Percentiles rank a stretch among this genome's conserved stretches.
These are phyloP conservation scores for Manis crassicaudata DNA, from an alignment of 2,797 vertebrate genomes.

Conservation along the genomic window DNA sequence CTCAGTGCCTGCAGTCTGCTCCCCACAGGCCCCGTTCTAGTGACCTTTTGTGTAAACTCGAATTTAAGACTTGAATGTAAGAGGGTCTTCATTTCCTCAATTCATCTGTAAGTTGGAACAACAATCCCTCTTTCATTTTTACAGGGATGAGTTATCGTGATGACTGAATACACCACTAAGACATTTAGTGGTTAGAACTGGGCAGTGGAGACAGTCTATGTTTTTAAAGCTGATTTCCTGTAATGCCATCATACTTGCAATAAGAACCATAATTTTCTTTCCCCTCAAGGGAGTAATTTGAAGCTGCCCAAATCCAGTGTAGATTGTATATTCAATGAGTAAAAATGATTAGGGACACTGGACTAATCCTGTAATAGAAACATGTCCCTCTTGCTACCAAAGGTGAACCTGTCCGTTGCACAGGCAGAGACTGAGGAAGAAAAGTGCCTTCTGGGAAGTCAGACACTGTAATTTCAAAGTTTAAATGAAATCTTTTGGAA, in stretches of 20 bases:
- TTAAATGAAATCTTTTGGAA: conserved; percentile 28
- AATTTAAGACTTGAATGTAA: neutral
- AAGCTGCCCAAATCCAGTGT: neutral
- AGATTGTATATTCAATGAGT: conserved; percentile 2
- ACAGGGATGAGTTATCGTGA: neutral
- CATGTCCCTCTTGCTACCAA: neutral
- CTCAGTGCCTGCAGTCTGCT: neutral
- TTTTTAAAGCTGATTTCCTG: neutral
- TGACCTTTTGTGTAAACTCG: neutral
- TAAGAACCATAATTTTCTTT: neutral
- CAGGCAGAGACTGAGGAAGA: neutral
- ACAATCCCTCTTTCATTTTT: neutral
- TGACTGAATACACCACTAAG: neutral
- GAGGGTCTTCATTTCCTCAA: neutral
- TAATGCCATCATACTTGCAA: neutral
- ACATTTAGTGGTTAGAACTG: neutral
- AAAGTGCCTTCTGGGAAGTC: neutral
- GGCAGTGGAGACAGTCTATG: neutral
- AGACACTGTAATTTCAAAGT: neutral
- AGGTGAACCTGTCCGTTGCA: neutral
- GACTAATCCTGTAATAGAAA: conserved; percentile 43
- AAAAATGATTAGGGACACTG: conserved; percentile 45
- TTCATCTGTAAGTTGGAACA: neutral
- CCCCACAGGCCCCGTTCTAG: accelerated
- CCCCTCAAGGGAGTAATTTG: conserved; percentile 23